Evolutionary conservation across 2,888 invertebrate species (phyloP).

Genomic region (Drosophila niveifrons): DNA sequence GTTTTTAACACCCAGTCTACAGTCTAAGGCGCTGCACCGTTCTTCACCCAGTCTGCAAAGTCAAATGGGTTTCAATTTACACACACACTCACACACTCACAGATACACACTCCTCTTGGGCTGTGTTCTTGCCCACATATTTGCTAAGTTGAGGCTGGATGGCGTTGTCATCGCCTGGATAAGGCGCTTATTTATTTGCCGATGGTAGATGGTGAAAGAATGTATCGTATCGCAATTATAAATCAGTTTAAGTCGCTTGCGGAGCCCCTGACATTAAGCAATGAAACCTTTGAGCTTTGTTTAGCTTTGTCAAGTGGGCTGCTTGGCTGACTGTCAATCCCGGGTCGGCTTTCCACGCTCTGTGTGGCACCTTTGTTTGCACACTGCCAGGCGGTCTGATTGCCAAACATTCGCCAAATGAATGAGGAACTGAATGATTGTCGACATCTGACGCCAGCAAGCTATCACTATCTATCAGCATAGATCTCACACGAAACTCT

Average conservation of each 20-base stretch:
- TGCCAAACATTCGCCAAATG: constrained; percentile 67
- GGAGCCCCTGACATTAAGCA: constrained; percentile 79
- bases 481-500: constrained; percentile 33
- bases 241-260: constrained; percentile 82
- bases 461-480: constrained; percentile 48
- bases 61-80: constrained; percentile 81
- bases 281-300: constrained; percentile 80
- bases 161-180: constrained; percentile 75
- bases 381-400: constrained; percentile 54
- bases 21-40: constrained; percentile 8
- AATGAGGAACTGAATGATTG: constrained; percentile 73
- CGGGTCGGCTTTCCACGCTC: constrained; percentile 71
- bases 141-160: constrained; percentile 43
- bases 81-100: constrained; percentile 59
- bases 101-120: constrained; percentile 45
- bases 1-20: constrained; percentile 78
- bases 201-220: constrained; percentile 33
- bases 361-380: constrained; percentile 79
- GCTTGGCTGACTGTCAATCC: constrained; percentile 51
- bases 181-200: constrained; percentile 81
- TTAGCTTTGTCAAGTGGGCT: constrained; percentile 66
- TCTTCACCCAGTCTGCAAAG: constrained; percentile 14
- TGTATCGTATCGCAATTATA: constrained; percentile 82
- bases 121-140: constrained; percentile 49
- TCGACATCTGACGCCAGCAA: constrained; percentile 36